Evolutionary conservation across 1,140 invertebrate genomes (phyloP).

Genomic region (Bicyclus anynana): DNA sequence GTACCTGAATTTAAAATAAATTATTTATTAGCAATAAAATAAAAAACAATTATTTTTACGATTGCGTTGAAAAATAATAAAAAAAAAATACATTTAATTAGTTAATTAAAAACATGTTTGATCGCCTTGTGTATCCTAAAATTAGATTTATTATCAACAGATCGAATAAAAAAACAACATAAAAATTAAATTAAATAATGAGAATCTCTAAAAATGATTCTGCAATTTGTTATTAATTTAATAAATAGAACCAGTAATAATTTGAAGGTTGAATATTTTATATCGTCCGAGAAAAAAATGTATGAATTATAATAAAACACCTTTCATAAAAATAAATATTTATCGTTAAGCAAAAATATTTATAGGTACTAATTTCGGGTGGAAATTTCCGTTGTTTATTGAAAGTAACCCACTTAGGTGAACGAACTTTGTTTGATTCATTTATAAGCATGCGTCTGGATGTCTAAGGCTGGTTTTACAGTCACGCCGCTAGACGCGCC

Average conservation of each 20-base stretch:
- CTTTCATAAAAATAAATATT: not conserved
- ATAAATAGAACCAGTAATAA: not conserved
- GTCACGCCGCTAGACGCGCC: no score
- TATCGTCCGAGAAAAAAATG: not conserved
- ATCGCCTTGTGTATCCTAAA: no score
- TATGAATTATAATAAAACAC: not conserved
- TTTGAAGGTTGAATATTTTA: not conserved
- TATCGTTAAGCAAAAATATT: not conserved
- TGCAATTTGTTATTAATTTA: no score
- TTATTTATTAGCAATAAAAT: slow-evolving; percentile 23
- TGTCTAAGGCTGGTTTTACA: no score
- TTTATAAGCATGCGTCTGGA: not conserved
- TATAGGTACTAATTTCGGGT: not conserved
- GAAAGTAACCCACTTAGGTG: not conserved
- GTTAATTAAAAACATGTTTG: not conserved
- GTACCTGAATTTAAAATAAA: slow-evolving; percentile 20
- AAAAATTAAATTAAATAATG: no score
- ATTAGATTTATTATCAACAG: no score
- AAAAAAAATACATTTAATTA: not conserved
- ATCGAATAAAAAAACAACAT: no score
- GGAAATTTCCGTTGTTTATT: not conserved
- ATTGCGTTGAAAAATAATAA: no score
- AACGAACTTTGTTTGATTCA: not conserved
- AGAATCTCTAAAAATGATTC: no score
- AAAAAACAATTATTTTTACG: not conserved